Evolutionary conservation across 2,113 vertebrate genomes (phyloP), one percentile per base, ranked within the genome.

Genomic region (Eonycteris spelaea): DNA sequence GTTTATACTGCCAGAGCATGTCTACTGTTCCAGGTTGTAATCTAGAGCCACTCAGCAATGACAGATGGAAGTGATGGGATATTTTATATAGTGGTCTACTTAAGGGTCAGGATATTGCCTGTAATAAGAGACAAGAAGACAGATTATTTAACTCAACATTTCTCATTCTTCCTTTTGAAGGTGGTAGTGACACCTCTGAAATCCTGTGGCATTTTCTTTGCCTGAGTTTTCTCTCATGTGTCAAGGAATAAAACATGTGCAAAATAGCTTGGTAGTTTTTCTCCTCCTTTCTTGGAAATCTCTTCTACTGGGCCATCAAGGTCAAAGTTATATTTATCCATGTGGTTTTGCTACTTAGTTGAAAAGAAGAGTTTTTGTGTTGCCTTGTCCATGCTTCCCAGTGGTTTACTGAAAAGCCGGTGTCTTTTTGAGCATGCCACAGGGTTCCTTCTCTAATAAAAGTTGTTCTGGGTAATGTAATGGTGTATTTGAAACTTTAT

Each of bases 321-420:
- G 40, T 85, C 78, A 94, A 22, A 88, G 40, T 85, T 94, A 19
- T 71, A 57, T 65, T 71, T 55, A 48, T 43, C 18, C 35, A 33
- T 57, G 57, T 88, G 45, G 10, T 68, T 95, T 91, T 85, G 67
- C 38, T 74, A 57, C 74, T 96, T 96, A 83, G 15, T 85, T 82
- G 86, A 93, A 94, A 94, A 77, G 30, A 84, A 28, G 24, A 80
- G 8, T 67, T 94, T 61, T 83, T 94, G 22, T 77, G 21, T 85
- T 43, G n/a, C 28, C 12, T 89, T 89, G 75, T 38, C 45, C 14
- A 8, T 61, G 68, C 16, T 71, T 94, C 40, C 18, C 30, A 85
- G 63, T 91, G 78, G 18, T 82, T 85, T 87, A 79, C 65, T 82
- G 68, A 18, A 78, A 67, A 85, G 33, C 43, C 48, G 38, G 48